A percentile compares a stretch with the other conserved stretches of the same genome.
Evolutionary conservation across 2,888 invertebrate genomes (phyloP).

Genomic region (Andrena camellia): DNA sequence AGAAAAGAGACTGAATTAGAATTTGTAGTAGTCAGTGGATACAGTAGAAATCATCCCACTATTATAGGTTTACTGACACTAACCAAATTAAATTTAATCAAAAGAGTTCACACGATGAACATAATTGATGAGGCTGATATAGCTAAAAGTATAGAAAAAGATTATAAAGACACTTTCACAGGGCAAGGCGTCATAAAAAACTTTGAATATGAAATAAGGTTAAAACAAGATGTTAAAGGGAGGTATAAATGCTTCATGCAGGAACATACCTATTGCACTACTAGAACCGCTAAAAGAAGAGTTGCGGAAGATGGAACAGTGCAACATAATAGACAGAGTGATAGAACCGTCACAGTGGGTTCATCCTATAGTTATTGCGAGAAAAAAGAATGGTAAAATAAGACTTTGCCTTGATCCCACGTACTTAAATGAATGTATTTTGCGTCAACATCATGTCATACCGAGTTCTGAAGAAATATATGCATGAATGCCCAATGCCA

Average conservation of each 20-base stretch:
- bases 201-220: slow-evolving; percentile 1
- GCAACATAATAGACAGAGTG: background rate
- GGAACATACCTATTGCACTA: background rate
- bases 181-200: background rate
- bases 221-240: background rate
- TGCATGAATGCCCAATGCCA: background rate
- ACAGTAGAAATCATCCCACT: background rate
- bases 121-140: background rate
- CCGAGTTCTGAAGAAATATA: background rate
- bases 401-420: background rate
- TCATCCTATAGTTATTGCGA: background rate
- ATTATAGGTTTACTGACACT: background rate
- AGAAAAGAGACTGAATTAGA: background rate
- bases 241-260: background rate
- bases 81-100: background rate
- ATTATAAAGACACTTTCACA: background rate
- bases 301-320: background rate
- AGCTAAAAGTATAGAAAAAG: background rate
- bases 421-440: background rate
- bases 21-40: background rate
- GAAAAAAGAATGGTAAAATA: slow-evolving; percentile 1
- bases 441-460: background rate
- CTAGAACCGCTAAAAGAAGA: background rate
- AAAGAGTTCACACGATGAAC: background rate
- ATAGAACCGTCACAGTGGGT: background rate